A percentile compares a stretch with the other conserved stretches of the same genome.
Evolutionary conservation across 2,888 invertebrate species (phyloP).

Genomic region (Dicyrtomina minuta): DNA sequence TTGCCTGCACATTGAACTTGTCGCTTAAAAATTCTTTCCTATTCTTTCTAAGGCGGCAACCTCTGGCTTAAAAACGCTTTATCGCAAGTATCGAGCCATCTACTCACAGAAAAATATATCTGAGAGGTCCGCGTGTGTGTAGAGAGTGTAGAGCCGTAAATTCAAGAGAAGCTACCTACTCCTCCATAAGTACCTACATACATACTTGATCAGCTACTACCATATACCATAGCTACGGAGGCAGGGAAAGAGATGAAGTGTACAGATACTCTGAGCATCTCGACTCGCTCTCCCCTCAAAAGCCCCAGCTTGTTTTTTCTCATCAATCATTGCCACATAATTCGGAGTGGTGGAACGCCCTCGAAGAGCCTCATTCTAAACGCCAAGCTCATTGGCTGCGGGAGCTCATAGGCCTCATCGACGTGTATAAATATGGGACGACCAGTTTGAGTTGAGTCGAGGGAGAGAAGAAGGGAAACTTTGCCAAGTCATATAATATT

Average conservation of each 20-base stretch:
- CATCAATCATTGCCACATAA: conserved; percentile 48
- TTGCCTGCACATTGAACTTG: no score
- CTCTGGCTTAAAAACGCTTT: no score
- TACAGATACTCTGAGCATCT: not conserved
- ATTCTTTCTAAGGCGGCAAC: no score
- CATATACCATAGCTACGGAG: no score
- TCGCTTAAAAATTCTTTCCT: no score
- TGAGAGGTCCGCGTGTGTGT: no score
- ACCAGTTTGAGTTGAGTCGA: conserved; percentile 15
- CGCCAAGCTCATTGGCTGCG: conserved; percentile 39
- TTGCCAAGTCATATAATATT: conserved; percentile 2
- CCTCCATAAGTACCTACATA: no score
- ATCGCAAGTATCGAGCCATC: no score
- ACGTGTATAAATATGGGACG: conserved; percentile 34
- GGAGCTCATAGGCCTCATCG: conserved; percentile 42
- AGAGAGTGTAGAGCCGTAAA: no score
- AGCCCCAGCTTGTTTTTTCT: conserved; percentile 27
- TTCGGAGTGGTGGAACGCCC: conserved; percentile 45
- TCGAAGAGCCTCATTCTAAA: conserved; percentile 37
- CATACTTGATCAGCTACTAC: no score
- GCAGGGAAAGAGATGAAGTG: not conserved
- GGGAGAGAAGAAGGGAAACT: conserved; percentile 14
- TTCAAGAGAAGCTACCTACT: no score
- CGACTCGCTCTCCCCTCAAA: conserved; percentile 18
- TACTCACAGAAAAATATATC: no score